These are phyloP conservation scores for Aldabrachelys gigantea DNA, from an alignment of 2,113 vertebrate species.

Conservation along the genomic window DNA sequence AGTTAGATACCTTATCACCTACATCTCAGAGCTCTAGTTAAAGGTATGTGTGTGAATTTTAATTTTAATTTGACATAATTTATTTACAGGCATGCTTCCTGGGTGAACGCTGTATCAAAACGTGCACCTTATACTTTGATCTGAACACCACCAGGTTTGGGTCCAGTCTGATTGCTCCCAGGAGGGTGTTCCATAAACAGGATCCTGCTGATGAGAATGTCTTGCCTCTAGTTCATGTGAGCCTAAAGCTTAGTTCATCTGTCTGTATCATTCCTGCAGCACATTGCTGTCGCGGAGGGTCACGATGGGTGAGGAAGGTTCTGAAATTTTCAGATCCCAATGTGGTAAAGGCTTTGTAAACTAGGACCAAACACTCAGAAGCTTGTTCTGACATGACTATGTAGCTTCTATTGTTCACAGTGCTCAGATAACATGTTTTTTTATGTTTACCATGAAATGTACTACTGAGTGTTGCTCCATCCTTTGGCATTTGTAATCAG, in stretches of 20 bases:
- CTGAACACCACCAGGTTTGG: constrained; percentile 25
- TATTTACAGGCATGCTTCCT: constrained; percentile 31
- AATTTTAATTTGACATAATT: constrained; percentile 37
- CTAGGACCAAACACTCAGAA: fast-evolving
- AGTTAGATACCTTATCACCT: not conserved
- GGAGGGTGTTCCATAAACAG: not conserved
- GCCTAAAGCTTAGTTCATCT: not conserved
- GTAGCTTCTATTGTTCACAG: not conserved
- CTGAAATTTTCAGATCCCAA: not conserved
- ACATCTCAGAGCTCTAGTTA: not conserved
- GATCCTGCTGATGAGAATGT: constrained; percentile 30
- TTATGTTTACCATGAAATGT: not conserved
- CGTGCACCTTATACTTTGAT: not conserved
- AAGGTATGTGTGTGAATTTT: not conserved
- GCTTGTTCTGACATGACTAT: constrained; percentile 4
- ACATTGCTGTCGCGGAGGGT: not conserved
- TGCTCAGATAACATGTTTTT: not conserved
- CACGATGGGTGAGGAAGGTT: not conserved
- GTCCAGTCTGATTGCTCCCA: constrained; percentile 44
- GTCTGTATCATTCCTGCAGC: not conserved
- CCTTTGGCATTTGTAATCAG: not conserved
- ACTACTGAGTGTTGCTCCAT: not conserved
- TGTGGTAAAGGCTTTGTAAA: not conserved
- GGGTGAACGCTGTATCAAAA: not conserved
- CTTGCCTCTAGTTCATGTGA: not conserved